Evolutionary conservation across 2,888 invertebrate genomes (phyloP).

Genomic region (Drosophila pseudotakahashii): DNA sequence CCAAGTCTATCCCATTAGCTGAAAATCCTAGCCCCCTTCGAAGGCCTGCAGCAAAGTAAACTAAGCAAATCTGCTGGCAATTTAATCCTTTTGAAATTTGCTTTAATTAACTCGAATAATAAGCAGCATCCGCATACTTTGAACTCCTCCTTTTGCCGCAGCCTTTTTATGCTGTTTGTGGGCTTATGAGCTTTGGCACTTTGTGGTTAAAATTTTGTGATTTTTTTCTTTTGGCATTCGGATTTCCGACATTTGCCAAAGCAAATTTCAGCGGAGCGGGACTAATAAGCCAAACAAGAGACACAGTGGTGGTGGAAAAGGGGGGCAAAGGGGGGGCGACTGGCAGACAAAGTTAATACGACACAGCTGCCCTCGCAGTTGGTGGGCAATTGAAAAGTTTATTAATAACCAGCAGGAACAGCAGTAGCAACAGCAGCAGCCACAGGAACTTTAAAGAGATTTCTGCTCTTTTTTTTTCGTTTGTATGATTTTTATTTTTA

Average conservation of each 20-base stretch:
- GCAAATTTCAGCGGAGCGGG: slow-evolving; percentile 49
- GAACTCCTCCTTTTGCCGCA: slow-evolving; percentile 1
- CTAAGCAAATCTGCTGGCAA: slow-evolving; percentile 47
- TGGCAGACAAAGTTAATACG: slow-evolving; percentile 64
- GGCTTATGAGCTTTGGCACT: slow-evolving; percentile 60
- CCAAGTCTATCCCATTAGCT: slow-evolving; percentile 11
- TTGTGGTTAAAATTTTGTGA: slow-evolving; percentile 43
- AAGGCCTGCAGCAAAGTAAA: slow-evolving; percentile 40
- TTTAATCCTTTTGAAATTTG: slow-evolving; percentile 64
- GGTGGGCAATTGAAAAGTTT: slow-evolving; percentile 71
- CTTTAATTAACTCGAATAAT: slow-evolving; percentile 69
- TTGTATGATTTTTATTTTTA: slow-evolving; percentile 56
- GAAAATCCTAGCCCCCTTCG: slow-evolving; percentile 10
- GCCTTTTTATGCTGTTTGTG: slow-evolving; percentile 53
- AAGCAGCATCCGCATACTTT: slow-evolving; percentile 42
- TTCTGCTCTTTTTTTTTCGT: slow-evolving; percentile 11
- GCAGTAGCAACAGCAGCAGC: slow-evolving; percentile 4
- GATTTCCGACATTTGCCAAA: slow-evolving; percentile 54
- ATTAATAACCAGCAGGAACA: slow-evolving; percentile 68
- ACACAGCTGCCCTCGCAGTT: slow-evolving; percentile 64
- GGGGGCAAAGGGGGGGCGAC: neutral
- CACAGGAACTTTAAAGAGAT: slow-evolving; percentile 52
- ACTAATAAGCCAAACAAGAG: slow-evolving; percentile 54
- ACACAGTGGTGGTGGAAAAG: slow-evolving; percentile 3
- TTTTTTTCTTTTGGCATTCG: slow-evolving; percentile 45